phyloP scores from a whole-genome alignment of 2,113 vertebrate species.

The Quiscalus mexicanus region DNA sequence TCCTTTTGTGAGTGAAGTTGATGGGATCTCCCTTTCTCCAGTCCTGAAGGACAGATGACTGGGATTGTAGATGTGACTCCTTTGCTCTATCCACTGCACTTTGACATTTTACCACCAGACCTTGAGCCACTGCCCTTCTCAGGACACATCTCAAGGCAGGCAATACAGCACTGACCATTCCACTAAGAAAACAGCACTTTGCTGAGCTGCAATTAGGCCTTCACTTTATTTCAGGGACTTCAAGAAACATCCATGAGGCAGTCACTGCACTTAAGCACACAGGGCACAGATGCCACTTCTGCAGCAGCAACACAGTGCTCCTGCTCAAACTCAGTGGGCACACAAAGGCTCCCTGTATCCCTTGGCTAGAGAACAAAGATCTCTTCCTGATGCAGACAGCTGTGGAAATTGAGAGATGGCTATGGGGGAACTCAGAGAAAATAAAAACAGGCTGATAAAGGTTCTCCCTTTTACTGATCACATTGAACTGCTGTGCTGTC shows the following conservation, averaged over 20 bases:
- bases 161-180: background rate
- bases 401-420: background rate
- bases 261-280: rapidly evolving
- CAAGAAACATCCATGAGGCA: background rate
- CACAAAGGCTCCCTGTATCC: background rate
- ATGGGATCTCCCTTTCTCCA: background rate
- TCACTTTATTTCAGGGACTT: background rate
- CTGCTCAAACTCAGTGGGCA: background rate
- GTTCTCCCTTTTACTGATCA: background rate
- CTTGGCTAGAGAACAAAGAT: background rate
- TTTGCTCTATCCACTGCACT: background rate
- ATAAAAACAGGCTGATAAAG: background rate
- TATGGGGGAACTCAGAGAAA: background rate
- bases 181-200: background rate
- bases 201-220: background rate
- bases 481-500: background rate
- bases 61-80: rapidly evolving
- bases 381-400: background rate
- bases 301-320: background rate
- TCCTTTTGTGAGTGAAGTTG: background rate
- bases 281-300: background rate
- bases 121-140: background rate
- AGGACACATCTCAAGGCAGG: background rate
- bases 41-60: background rate
- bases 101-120: background rate